Percentiles rank a stretch among this genome's conserved stretches.
These are phyloP conservation scores for Drosophila anomelani DNA, from an alignment of 2,888 invertebrate genomes.

Conservation along the genomic window DNA sequence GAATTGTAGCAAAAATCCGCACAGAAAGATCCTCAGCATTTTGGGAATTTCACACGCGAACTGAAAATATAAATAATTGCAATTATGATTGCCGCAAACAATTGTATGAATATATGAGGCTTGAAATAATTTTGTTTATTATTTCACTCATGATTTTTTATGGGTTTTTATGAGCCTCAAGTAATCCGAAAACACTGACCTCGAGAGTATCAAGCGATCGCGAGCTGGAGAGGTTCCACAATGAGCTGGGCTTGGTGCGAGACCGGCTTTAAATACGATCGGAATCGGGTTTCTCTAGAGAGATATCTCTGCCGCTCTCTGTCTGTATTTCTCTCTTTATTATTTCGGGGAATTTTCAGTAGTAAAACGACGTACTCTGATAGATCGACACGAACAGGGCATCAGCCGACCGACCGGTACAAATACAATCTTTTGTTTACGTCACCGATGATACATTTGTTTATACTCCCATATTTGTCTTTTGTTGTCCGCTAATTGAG, in stretches of 20 bases:
- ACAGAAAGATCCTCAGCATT: constrained; percentile 68
- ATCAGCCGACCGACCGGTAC: neutral
- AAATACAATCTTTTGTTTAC: constrained; percentile 7
- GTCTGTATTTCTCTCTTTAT: constrained; percentile 3
- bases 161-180: neutral
- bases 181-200: constrained; percentile 12
- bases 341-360: constrained; percentile 25
- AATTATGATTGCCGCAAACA: neutral
- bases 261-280: constrained; percentile 50
- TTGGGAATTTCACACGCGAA: constrained; percentile 27
- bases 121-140: constrained; percentile 5
- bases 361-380: neutral
- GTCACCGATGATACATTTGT: constrained; percentile 32
- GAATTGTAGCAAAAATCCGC: constrained; percentile 66
- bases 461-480: neutral
- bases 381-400: constrained; percentile 17
- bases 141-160: constrained; percentile 10
- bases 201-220: constrained; percentile 5
- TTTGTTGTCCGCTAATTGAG: neutral
- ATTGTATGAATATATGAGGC: neutral
- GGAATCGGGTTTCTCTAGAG: constrained; percentile 4
- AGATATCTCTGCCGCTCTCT: neutral
- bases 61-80: constrained; percentile 7
- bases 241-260: constrained; percentile 35
- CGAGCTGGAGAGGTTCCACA: constrained; percentile 12